phyloP scores from a whole-genome alignment of 2,113 vertebrate genomes.

The Nipponia nippon region DNA sequence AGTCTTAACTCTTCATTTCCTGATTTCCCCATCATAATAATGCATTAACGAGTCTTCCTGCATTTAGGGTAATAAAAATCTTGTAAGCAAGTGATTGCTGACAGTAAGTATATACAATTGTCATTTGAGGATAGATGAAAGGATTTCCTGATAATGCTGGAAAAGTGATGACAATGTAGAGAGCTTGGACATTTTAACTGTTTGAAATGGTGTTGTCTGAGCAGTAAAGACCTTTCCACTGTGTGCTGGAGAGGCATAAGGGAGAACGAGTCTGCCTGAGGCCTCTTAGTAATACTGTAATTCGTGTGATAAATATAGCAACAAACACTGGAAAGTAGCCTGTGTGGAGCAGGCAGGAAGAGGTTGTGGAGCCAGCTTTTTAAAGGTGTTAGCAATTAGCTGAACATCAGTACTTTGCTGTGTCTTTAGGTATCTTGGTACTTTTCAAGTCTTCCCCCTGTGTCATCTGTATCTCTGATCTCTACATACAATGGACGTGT shows the following conservation, averaged over 20 bases:
- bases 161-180: not conserved
- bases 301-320: constrained; percentile 42
- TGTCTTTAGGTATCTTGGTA: not conserved
- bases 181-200: not conserved
- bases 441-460: not conserved
- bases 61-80: constrained; percentile 5
- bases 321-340: constrained; percentile 10
- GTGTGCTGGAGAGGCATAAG: not conserved
- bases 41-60: not conserved
- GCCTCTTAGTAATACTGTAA: not conserved
- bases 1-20: constrained; percentile 8
- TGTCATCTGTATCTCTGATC: not conserved
- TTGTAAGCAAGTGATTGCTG: not conserved
- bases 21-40: not conserved
- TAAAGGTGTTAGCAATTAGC: not conserved
- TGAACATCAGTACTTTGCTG: not conserved
- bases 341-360: not conserved
- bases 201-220: not conserved
- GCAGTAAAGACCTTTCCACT: constrained; percentile 7
- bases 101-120: not conserved
- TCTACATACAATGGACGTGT: not conserved
- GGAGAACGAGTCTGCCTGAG: not conserved
- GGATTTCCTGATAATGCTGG: not conserved
- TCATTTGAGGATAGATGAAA: not conserved
- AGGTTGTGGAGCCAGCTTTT: not conserved